These are phyloP conservation scores for Hymenochirus boettgeri DNA, from an alignment of 2,113 vertebrate species.

Conservation along the genomic window DNA sequence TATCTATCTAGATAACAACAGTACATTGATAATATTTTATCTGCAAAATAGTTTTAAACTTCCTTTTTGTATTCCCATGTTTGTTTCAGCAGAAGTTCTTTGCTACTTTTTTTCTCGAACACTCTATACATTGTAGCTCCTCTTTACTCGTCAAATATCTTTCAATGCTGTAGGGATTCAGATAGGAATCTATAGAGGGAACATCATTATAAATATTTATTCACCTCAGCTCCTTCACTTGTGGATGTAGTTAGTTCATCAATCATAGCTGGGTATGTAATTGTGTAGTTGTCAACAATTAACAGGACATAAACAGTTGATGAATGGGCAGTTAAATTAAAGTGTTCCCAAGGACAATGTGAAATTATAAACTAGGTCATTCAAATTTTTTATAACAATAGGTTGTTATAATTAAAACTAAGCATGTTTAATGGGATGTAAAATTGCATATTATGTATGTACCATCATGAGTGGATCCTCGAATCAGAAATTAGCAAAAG, in stretches of 20 bases:
- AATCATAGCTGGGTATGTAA: conserved; percentile 71
- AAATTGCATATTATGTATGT: conserved; percentile 80
- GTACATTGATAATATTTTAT: too few relatives aligned
- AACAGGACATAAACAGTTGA: conserved; percentile 77
- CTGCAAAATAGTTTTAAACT: too few relatives aligned
- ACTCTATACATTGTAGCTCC: too few relatives aligned
- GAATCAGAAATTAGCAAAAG: conserved; percentile 56
- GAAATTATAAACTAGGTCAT: conserved; percentile 76
- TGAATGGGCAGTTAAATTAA: conserved; percentile 76
- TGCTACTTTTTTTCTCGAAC: too few relatives aligned
- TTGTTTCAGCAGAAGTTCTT: too few relatives aligned
- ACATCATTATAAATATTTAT: conserved; percentile 75
- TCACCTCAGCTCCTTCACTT: conserved; percentile 59
- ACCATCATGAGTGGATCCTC: conserved; percentile 71
- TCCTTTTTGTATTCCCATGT: too few relatives aligned
- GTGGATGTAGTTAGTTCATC: conserved; percentile 64
- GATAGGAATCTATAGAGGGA: conserved; percentile 61
- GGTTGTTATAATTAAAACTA: conserved; percentile 89
- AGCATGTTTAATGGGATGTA: conserved; percentile 86
- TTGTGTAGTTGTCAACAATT: conserved; percentile 81
- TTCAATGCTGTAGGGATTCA: conserved; percentile 56
- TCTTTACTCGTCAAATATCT: conserved; percentile 47
- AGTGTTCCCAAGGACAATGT: conserved; percentile 70
- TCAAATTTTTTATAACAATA: conserved; percentile 77
- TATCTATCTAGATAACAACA: too few relatives aligned